Evolutionary conservation across 2,888 invertebrate species (phyloP).

Genomic region (Pristionchus mayeri): DNA sequence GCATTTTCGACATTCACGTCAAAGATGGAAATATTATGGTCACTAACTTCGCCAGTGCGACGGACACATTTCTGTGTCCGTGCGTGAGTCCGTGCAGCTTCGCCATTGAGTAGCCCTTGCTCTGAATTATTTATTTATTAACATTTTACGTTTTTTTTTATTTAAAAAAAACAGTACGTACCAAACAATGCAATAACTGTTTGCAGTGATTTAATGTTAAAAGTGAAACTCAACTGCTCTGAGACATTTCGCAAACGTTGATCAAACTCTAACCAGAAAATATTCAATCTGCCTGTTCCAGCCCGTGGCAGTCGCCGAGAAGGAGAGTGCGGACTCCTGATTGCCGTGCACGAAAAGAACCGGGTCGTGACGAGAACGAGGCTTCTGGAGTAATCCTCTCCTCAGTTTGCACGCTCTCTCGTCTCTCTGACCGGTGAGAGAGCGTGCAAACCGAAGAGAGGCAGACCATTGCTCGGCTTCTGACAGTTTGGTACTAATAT

Average conservation of each 20-base stretch:
- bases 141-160: not conserved
- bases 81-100: constrained; percentile 64
- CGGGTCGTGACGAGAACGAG: not conserved
- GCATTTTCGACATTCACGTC: too few relatives aligned
- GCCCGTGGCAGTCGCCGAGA: not conserved
- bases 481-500: too few relatives aligned
- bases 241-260: not conserved
- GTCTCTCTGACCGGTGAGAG: too few relatives aligned
- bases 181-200: too few relatives aligned
- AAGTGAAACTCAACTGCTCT: too few relatives aligned
- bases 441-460: too few relatives aligned
- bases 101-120: constrained; percentile 52
- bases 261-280: not conserved
- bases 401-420: too few relatives aligned
- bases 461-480: too few relatives aligned
- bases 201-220: too few relatives aligned
- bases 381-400: too few relatives aligned
- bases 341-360: constrained; percentile 30
- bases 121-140: not conserved
- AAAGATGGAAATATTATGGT: too few relatives aligned
- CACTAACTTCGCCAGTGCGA: constrained; percentile 8
- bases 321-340: constrained; percentile 5
- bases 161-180: too few relatives aligned
- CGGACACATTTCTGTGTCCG: constrained; percentile 52
- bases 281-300: constrained; percentile 26